These are phyloP conservation scores for Anthophora plumipes DNA, from an alignment of 2,888 invertebrate species.

Conservation along the genomic window DNA sequence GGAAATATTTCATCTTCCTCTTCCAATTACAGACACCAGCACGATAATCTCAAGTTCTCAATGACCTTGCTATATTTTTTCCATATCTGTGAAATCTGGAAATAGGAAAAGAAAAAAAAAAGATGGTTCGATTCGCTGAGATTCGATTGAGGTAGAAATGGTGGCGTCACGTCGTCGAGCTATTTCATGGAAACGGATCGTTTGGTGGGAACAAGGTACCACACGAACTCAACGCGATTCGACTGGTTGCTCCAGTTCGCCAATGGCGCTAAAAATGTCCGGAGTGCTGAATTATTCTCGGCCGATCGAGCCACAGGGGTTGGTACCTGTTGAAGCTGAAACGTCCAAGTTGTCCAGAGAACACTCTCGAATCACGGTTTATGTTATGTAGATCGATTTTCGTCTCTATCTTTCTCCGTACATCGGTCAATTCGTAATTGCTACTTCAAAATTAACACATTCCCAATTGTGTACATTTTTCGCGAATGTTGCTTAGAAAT, in stretches of 20 bases:
- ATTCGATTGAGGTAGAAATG: neutral
- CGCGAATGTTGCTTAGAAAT: too few relatives aligned
- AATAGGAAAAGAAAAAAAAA: too few relatives aligned
- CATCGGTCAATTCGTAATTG: neutral
- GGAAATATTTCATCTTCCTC: too few relatives aligned
- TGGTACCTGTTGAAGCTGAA: slow-evolving; percentile 43
- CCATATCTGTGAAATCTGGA: too few relatives aligned
- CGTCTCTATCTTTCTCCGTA: neutral
- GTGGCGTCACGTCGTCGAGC: neutral
- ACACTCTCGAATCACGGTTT: slow-evolving; percentile 19
- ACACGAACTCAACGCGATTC: neutral
- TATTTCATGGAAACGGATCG: slow-evolving; percentile 2
- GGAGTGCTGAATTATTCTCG: slow-evolving; percentile 55
- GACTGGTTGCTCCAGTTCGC: slow-evolving; percentile 30
- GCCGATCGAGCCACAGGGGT: slow-evolving; percentile 40
- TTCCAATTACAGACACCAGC: too few relatives aligned
- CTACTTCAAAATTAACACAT: too few relatives aligned
- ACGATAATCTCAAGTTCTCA: too few relatives aligned
- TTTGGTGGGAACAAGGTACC: neutral
- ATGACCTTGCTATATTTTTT: too few relatives aligned
- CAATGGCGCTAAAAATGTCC: slow-evolving; percentile 57
- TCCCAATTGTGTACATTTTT: too few relatives aligned
- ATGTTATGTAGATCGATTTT: neutral
- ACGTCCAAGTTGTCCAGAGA: slow-evolving; percentile 22
- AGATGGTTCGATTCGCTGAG: neutral